These are phyloP conservation scores for Synaphobranchus kaupii DNA, from an alignment of 2,797 vertebrate genomes.

Conservation along the genomic window DNA sequence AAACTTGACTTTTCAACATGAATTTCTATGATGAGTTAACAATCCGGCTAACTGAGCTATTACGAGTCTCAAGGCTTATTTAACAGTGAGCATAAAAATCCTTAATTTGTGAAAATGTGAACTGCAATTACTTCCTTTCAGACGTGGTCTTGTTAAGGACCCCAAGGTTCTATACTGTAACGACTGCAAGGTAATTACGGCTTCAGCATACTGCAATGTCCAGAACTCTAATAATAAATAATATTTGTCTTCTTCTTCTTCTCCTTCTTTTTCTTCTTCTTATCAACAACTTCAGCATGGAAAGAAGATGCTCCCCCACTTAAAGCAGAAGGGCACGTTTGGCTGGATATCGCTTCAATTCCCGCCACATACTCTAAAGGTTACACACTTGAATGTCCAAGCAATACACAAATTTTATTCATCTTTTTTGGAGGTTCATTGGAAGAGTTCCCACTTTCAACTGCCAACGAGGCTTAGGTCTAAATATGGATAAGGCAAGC, in stretches of 20 bases:
- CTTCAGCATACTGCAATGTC: background rate
- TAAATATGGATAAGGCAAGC: background rate
- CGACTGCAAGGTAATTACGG: background rate
- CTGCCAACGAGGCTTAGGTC: background rate
- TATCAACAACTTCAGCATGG: no score
- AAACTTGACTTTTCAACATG: background rate
- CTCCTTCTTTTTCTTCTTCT: background rate
- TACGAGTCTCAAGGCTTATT: background rate
- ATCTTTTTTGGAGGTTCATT: background rate
- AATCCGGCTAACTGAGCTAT: background rate
- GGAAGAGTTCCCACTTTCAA: constrained; percentile 3
- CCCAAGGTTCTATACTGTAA: background rate
- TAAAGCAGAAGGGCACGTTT: background rate
- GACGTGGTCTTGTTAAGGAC: background rate
- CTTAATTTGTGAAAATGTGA: constrained; percentile 9
- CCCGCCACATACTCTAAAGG: background rate
- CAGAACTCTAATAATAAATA: background rate
- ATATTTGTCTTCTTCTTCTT: background rate
- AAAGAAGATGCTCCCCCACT: no score
- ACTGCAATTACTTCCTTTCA: constrained; percentile 12
- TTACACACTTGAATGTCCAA: background rate
- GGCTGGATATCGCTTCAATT: background rate
- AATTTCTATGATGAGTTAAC: background rate
- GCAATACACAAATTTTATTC: background rate
- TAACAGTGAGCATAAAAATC: background rate